Evolutionary conservation across 2,888 invertebrate species (phyloP).

Genomic region (Tribolium freemani): DNA sequence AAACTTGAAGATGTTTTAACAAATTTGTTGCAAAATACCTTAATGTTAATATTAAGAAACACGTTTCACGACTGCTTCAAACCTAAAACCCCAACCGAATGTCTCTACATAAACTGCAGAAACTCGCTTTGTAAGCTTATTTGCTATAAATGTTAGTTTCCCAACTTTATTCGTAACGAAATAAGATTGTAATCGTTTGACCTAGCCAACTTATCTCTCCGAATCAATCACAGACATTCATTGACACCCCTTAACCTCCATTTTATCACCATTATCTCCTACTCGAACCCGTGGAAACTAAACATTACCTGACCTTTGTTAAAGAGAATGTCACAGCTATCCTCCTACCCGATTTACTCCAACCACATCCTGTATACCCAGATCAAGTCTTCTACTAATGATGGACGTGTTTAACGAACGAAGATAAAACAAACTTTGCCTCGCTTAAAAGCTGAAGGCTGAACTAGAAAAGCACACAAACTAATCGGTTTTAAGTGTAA

Average conservation of each 20-base stretch:
- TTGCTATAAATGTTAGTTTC: not conserved
- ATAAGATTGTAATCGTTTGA: not conserved
- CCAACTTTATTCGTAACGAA: not conserved
- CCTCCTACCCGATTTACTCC: not conserved
- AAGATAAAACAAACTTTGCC: not conserved
- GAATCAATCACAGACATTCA: constrained; percentile 6
- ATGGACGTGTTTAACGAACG: not conserved
- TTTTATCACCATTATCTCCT: not conserved
- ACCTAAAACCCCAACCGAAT: no score
- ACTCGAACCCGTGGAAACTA: not conserved
- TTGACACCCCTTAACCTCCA: not conserved
- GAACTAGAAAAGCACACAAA: not conserved
- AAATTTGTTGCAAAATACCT: no score
- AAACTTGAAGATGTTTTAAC: no score
- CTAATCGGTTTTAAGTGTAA: no score
- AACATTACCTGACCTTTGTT: not conserved
- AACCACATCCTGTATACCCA: not conserved
- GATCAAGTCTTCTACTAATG: not conserved
- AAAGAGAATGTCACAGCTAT: not conserved
- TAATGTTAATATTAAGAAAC: no score
- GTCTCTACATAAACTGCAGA: no score
- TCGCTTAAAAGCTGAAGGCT: not conserved
- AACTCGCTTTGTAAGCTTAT: not conserved
- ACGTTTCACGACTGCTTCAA: no score
- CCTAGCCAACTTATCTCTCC: not conserved